Evolutionary conservation across 2,113 vertebrate genomes (phyloP), one percentile per base, ranked within the genome.

Genomic region (Phocoena sinus): DNA sequence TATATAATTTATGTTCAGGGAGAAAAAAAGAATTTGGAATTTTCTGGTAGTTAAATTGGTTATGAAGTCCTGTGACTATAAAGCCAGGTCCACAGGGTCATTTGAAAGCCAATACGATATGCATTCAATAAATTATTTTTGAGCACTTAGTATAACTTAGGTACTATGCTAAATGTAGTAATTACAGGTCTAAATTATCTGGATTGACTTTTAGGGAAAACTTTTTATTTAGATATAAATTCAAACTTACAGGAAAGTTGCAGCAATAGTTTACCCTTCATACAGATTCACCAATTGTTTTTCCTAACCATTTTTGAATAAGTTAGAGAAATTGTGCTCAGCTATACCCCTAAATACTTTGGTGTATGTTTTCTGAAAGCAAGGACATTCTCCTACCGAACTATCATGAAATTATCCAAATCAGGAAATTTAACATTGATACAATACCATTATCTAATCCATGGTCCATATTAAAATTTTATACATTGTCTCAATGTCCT

Each of bases 51-150:
- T 80, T 91, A 92, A 62, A 94, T 71, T 84, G 41, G 62, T 95
- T 89, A 50, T 58, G 38, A 94, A 87, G n/a, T 50, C 31, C 83
- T 80, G 36, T 67, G 68, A 89, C 33, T n/a, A 8, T 25, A 94
- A 92, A 87, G 60, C 86, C 53, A 96, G 86, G 31, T 87, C 44
- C 58, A 92, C 63, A 65, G 60, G 74, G 62, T 89, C 77, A 96
- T 44, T 33, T n/a, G 33, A 93, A 89, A 86, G 17, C 21, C 36
- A 50, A 77, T 85, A 50, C 5, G 89, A 41, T 71, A 92, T 73
- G 73, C 50, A 91, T 71, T 70, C 36, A 80, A 38, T n/a, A 87
- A 80, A 80, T 36, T 70, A 67, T 81, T 91, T 90, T 84, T 82
- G 53, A 94, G 20, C 17, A 71, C 25, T 91, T 73, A 73, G 33